A percentile compares a stretch with the other conserved stretches of the same genome.
Conservation (phyloP, 2,113 vertebrate species). For the Clarias macrocephalus region DNA sequence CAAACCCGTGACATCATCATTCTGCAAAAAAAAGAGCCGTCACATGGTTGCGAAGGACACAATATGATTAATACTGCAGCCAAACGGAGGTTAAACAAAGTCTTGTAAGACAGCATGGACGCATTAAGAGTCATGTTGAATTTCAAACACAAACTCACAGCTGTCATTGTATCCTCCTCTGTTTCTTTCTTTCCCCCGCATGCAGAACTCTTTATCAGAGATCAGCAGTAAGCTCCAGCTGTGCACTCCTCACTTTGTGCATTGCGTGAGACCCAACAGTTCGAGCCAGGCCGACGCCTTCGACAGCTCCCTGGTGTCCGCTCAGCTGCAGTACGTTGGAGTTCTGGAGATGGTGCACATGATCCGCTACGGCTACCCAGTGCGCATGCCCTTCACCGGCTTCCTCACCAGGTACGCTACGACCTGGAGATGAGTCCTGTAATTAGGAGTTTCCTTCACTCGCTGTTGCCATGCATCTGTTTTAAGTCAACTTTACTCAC, state of each 20-base stretch:
- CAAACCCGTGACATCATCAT: slow-evolving; percentile 34
- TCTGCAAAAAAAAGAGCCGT: slow-evolving; percentile 8
- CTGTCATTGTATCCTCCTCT: neutral
- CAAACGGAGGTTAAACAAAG: slow-evolving; percentile 31
- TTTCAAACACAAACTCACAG: slow-evolving; percentile 7
- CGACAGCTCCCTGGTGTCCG: slow-evolving; percentile 86
- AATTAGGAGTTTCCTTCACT: neutral
- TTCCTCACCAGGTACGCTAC: slow-evolving; percentile 84
- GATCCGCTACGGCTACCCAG: slow-evolving; percentile 87
- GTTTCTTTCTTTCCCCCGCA: neutral
- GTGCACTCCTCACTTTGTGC: slow-evolving; percentile 82
- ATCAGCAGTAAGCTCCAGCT: slow-evolving; percentile 83
- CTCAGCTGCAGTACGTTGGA: slow-evolving; percentile 88
- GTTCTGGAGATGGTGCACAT: slow-evolving; percentile 92
- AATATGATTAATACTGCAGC: slow-evolving; percentile 25
- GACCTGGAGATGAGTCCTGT: neutral
- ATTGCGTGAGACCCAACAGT: slow-evolving; percentile 88
- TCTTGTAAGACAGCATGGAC: slow-evolving; percentile 4
- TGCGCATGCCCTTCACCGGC: slow-evolving; percentile 82
- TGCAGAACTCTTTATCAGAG: slow-evolving; percentile 85
- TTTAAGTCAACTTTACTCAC: neutral
- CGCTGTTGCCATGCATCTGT: neutral
- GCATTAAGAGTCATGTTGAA: neutral
- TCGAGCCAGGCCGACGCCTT: slow-evolving; percentile 78
- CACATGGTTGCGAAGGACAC: slow-evolving; percentile 43